phyloP scores from a whole-genome alignment of 2,113 vertebrate species.

The Fukomys damarensis region DNA sequence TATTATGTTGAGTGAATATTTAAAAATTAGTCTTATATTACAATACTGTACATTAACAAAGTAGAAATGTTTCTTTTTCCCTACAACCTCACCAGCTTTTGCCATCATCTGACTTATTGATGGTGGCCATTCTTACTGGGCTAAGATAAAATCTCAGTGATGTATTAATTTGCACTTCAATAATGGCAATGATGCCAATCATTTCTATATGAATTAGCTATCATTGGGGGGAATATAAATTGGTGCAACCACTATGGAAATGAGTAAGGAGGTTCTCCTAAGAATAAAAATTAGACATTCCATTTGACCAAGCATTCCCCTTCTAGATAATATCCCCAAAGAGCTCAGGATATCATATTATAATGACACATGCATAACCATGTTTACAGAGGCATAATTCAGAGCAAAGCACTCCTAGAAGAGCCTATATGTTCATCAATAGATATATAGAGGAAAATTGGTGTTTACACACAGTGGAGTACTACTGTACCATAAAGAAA shows the following conservation, averaged over 20 bases:
- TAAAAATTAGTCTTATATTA: neutral
- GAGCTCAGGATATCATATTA: neutral
- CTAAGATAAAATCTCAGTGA: neutral
- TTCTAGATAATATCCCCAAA: neutral
- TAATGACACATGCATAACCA: neutral
- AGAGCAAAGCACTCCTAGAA: neutral
- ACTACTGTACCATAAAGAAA: neutral
- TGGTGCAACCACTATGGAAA: neutral
- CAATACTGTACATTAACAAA: neutral
- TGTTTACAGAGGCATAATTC: neutral
- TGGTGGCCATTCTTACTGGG: neutral
- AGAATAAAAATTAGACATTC: neutral
- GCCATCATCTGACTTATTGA: neutral
- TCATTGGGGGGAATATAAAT: neutral
- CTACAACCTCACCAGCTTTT: neutral
- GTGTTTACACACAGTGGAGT: neutral
- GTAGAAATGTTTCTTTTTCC: neutral
- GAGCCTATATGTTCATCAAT: neutral
- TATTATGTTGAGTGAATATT: neutral
- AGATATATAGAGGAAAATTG: neutral
- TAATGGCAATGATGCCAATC: neutral
- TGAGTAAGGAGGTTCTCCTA: neutral
- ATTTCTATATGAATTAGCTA: neutral
- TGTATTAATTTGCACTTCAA: neutral
- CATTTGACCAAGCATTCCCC: neutral